phyloP scores from a whole-genome alignment of 2,797 vertebrate genomes.

The Dendrocincla fuliginosa region DNA sequence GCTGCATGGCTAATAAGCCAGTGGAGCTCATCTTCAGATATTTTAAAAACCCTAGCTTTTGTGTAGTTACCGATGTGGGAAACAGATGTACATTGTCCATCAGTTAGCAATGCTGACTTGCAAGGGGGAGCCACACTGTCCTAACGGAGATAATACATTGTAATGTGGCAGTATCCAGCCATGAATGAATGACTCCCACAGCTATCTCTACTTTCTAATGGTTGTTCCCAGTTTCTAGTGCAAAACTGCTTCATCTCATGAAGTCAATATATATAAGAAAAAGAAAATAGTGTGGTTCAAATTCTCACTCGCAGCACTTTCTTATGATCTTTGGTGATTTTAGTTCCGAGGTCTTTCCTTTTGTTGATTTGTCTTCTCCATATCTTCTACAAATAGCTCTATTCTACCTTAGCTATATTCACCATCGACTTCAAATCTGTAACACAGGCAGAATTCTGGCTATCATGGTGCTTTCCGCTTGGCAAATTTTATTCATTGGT shows the following conservation, averaged over 20 bases:
- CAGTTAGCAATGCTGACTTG: background rate
- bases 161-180: background rate
- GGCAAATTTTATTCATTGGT: background rate
- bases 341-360: background rate
- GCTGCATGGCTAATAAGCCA: background rate
- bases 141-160: background rate
- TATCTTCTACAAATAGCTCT: background rate
- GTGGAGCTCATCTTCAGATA: background rate
- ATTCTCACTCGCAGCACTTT: background rate
- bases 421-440: background rate
- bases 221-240: background rate
- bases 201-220: background rate
- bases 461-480: background rate
- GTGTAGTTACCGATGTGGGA: background rate
- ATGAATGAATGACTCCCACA: background rate
- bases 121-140: background rate
- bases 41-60: background rate
- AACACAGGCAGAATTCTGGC: background rate
- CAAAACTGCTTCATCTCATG: background rate
- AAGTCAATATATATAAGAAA: background rate
- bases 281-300: background rate
- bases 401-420: background rate
- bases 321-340: background rate
- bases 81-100: background rate
- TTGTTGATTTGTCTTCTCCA: background rate